Conservation (phyloP, 2,797 vertebrate genomes). For the Clamator glandarius region DNA sequence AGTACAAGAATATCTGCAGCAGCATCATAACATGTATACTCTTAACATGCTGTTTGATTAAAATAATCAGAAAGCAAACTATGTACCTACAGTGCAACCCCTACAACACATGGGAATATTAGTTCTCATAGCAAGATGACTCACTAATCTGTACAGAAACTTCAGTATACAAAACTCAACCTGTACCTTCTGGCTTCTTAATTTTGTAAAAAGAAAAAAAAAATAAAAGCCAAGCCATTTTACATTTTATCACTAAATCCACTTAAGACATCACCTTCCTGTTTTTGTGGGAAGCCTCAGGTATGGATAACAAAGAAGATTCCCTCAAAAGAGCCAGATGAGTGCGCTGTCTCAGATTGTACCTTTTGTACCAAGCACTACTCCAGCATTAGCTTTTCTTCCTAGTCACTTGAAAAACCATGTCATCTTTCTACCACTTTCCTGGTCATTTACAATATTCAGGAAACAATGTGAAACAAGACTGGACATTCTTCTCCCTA, state of each 20-base stretch:
- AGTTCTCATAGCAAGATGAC: background rate
- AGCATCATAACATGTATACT: background rate
- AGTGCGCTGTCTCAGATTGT: background rate
- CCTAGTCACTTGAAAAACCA: background rate
- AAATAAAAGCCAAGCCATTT: background rate
- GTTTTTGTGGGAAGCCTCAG: background rate
- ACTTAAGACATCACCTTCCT: background rate
- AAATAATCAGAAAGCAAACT: conserved; percentile 1
- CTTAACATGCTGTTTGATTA: background rate
- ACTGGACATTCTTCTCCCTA: background rate
- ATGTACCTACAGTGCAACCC: background rate
- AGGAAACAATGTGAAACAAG: background rate
- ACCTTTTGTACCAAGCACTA: background rate
- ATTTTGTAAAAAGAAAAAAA: background rate
- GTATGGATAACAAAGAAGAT: background rate
- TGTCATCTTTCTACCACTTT: background rate
- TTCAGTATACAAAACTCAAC: background rate
- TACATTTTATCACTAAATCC: background rate
- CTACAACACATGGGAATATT: background rate
- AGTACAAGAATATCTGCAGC: background rate
- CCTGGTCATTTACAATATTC: background rate
- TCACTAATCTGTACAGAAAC: background rate
- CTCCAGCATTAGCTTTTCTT: background rate
- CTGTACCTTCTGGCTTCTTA: background rate
- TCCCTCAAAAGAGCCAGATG: background rate